Conservation (phyloP, 2,888 invertebrate species). For the Ephialtes manifestator region DNA sequence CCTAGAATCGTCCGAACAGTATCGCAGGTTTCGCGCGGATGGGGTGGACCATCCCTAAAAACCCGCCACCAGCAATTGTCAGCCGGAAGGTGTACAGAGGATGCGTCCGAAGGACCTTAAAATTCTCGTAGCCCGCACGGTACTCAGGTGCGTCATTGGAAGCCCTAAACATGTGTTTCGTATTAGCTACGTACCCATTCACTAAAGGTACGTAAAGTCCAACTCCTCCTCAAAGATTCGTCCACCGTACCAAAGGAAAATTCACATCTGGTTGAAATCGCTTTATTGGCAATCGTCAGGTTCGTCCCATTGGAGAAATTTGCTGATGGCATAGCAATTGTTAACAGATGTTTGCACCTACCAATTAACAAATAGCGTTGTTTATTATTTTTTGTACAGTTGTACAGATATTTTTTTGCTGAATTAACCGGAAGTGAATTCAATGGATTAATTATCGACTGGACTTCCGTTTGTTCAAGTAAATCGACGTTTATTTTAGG, state of each 20-base stretch:
- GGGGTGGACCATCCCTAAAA: constrained; percentile 56
- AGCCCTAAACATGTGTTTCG: constrained; percentile 79
- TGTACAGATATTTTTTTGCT: background rate
- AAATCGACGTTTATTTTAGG: background rate
- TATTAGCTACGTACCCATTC: constrained; percentile 76
- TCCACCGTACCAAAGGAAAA: constrained; percentile 58
- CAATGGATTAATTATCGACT: background rate
- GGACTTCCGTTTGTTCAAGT: background rate
- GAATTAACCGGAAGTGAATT: background rate
- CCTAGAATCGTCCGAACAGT: constrained; percentile 38
- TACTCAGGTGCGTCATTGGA: constrained; percentile 66
- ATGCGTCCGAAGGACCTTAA: constrained; percentile 57
- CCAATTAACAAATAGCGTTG: background rate
- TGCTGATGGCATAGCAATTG: constrained; percentile 3
- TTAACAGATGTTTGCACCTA: constrained; percentile 25
- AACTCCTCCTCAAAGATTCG: constrained; percentile 47
- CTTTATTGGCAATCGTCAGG: constrained; percentile 77
- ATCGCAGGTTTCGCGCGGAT: constrained; percentile 17
- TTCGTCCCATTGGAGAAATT: constrained; percentile 26
- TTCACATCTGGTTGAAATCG: constrained; percentile 77
- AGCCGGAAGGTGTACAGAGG: constrained; percentile 26
- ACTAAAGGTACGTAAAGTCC: constrained; percentile 30
- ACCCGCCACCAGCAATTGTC: constrained; percentile 29
- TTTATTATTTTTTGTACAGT: background rate
- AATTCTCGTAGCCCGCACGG: constrained; percentile 50